Evolutionary conservation across 2,797 vertebrate genomes (phyloP).

Genomic region (Sandelia bainsii): DNA sequence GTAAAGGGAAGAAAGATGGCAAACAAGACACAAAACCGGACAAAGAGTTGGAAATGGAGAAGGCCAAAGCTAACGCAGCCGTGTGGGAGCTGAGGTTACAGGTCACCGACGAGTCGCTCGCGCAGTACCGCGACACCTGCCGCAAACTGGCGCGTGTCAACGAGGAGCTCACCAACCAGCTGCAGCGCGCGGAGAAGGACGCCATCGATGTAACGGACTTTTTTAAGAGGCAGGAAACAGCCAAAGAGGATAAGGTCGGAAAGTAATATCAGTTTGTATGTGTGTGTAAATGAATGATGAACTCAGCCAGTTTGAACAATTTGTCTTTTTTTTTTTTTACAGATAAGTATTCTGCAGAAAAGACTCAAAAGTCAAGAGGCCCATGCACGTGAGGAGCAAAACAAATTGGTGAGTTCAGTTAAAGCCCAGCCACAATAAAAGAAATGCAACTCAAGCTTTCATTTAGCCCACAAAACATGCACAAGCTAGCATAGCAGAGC

Average conservation of each 20-base stretch:
- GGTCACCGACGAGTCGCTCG: conserved; percentile 81
- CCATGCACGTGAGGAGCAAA: conserved; percentile 79
- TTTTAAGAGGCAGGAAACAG: conserved; percentile 78
- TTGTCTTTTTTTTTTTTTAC: conserved; percentile 15
- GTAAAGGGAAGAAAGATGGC: conserved; percentile 83
- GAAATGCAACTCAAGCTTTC: conserved; percentile 2
- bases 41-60: conserved; percentile 86
- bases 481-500: conserved; percentile 10
- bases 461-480: conserved; percentile 14
- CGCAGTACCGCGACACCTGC: conserved; percentile 81
- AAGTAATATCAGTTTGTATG: too few species aligned
- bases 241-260: conserved; percentile 85
- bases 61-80: conserved; percentile 83
- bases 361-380: conserved; percentile 77
- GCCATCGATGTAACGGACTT: conserved; percentile 79
- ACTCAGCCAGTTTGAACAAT: not conserved
- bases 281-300: not conserved
- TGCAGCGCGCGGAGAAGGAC: conserved; percentile 84
- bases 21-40: conserved; percentile 78
- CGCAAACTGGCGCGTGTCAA: conserved; percentile 82
- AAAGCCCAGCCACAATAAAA: conserved; percentile 28
- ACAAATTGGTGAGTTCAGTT: conserved; percentile 82
- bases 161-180: conserved; percentile 83
- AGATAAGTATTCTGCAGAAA: conserved; percentile 86
- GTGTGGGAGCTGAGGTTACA: conserved; percentile 90